These are phyloP conservation scores for Pipistrellus nathusii DNA, from an alignment of 2,797 vertebrate genomes.

Conservation along the genomic window DNA sequence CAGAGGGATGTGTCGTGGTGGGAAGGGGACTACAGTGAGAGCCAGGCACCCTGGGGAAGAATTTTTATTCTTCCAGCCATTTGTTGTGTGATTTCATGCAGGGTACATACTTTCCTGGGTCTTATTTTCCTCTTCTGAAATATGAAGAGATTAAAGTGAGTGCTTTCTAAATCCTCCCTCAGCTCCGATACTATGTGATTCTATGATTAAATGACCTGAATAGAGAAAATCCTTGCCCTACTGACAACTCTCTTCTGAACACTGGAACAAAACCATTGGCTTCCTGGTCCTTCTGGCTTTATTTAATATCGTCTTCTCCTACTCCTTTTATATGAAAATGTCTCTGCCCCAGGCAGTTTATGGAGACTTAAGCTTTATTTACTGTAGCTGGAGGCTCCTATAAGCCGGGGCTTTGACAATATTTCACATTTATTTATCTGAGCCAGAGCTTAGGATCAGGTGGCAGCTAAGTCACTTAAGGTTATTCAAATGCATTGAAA, in stretches of 20 bases:
- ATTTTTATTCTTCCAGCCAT: constrained; percentile 37
- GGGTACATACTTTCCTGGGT: constrained; percentile 26
- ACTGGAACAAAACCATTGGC: constrained; percentile 62
- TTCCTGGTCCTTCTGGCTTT: constrained; percentile 68
- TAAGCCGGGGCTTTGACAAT: constrained; percentile 87
- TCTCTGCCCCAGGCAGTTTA: constrained; percentile 76
- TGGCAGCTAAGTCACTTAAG: constrained; percentile 89
- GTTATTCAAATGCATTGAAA: constrained; percentile 90
- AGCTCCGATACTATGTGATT: constrained; percentile 50
- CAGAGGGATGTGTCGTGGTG: neutral
- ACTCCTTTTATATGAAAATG: constrained; percentile 81
- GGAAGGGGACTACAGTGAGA: neutral
- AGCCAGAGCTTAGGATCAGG: constrained; percentile 89
- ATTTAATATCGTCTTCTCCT: constrained; percentile 76
- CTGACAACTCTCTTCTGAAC: constrained; percentile 78
- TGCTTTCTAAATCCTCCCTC: constrained; percentile 61
- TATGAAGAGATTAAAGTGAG: constrained; percentile 55
- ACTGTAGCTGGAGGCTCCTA: constrained; percentile 87
- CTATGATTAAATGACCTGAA: constrained; percentile 43
- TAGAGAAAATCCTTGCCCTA: constrained; percentile 41
- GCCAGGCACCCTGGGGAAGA: neutral
- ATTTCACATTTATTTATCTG: constrained; percentile 89
- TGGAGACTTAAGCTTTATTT: constrained; percentile 89
- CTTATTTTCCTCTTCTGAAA: constrained; percentile 69
- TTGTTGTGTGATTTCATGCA: constrained; percentile 36